Evolutionary conservation across 2,797 vertebrate genomes (phyloP).

Genomic region (Cryptoprocta ferox): DNA sequence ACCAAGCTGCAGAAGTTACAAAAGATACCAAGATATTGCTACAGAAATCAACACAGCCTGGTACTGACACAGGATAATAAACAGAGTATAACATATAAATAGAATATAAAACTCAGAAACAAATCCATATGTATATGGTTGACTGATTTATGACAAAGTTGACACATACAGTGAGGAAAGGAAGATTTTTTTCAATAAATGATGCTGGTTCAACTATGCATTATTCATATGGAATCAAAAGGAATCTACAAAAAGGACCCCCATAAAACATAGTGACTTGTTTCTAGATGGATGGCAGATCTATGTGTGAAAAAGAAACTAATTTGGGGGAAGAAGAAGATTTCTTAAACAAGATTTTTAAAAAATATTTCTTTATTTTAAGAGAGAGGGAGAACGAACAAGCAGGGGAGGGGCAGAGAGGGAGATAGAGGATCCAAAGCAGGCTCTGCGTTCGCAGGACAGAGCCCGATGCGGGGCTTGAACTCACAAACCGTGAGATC

Average conservation of each 20-base stretch:
- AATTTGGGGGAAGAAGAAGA: not conserved
- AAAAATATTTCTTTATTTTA: not conserved
- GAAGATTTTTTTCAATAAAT: not conserved
- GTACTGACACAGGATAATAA: not conserved
- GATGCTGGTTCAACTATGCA: not conserved
- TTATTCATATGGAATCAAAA: not conserved
- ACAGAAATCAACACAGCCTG: not conserved
- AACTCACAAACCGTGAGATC: too few relatives aligned
- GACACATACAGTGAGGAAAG: not conserved
- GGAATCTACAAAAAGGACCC: not conserved
- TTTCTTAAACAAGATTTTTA: not conserved
- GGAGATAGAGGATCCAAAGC: too few relatives aligned
- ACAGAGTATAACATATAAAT: not conserved
- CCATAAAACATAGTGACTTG: not conserved
- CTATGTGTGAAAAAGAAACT: not conserved
- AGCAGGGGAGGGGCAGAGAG: too few relatives aligned
- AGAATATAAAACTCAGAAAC: not conserved
- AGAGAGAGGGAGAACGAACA: too few relatives aligned
- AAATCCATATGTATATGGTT: not conserved
- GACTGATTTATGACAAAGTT: not conserved
- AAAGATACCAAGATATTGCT: not conserved
- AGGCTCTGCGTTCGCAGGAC: too few relatives aligned
- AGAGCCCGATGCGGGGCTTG: too few relatives aligned
- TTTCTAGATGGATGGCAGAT: not conserved
- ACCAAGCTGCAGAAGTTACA: not conserved